Base-by-base conservation (phyloP, 2,113 vertebrate genomes). In the Strigops habroptila region DNA sequence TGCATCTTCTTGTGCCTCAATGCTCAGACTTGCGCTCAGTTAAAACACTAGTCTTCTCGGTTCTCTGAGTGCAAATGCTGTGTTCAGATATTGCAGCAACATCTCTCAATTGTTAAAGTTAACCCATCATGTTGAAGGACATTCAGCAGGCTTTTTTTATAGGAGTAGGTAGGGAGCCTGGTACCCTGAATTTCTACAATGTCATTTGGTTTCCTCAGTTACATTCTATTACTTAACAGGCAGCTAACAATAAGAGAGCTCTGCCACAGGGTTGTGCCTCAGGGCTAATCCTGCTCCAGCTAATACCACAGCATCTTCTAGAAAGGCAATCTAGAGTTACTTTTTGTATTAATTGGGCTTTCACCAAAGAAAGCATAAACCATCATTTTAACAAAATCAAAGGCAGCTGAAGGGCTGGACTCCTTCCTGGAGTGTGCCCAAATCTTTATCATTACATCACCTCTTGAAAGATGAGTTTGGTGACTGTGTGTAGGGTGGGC, bases 71-170 rank as follows among this genome's bases (percentile, higher is more conserved):
- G 73, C 15, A 48, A 14, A 7, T 37, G 35, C 43, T 76, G 35
- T 15, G 4, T n/a, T 59, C 21, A 59, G 33, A 46, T 84, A 23
- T 18, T 86, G 51, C n/a, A 60, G 57, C 21, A 44, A 3, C 10
- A 31, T 60, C 30, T 80, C 12, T 73, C 6, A 31, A 6, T 55
- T 82, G 31, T 60, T 60, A 18, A 21, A 43, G 51, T 82, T 71
- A 82, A 41, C 35, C 25, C 8, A 8, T 70, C 3, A 4, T 0
- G 0, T 4, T 35, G 31, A 46, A 33, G 46, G 55, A 44, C 0
- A 0, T 37, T 85, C 39, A 51, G 39, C 30, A 44, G n/a, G 17
- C 22, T 87, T 83, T 39, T 39, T 39, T 49, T 48, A 6, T 8
- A n/a, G 41, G 21, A 6, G 4, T 41, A 49, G 37, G 13, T 46